phyloP scores from a whole-genome alignment of 2,113 vertebrate species.

The Onychostoma macrolepis region DNA sequence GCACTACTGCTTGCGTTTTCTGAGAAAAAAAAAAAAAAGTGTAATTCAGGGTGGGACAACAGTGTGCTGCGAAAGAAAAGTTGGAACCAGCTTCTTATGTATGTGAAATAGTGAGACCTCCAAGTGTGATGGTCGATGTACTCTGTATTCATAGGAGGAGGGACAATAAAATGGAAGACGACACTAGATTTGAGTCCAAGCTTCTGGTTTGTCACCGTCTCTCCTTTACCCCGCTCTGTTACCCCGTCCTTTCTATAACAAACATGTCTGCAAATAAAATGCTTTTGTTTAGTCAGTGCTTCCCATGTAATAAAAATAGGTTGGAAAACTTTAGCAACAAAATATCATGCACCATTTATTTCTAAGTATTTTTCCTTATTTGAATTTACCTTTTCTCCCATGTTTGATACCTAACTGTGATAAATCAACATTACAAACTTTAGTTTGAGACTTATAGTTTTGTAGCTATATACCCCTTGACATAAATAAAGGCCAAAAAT shows the following conservation, averaged over 20 bases:
- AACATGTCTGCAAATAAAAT: conserved; percentile 66
- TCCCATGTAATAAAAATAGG: background rate
- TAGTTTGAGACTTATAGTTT: too few relatives aligned
- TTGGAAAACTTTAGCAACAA: background rate
- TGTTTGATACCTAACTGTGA: background rate
- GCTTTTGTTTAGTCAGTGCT: background rate
- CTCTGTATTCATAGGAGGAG: conserved; percentile 56
- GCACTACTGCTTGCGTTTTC: conserved; percentile 71
- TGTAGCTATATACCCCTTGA: too few relatives aligned
- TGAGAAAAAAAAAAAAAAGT: conserved; percentile 63
- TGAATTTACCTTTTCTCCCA: background rate
- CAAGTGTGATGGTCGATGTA: conserved; percentile 64
- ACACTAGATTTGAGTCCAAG: conserved; percentile 12
- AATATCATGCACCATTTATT: too few relatives aligned
- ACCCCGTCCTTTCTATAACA: conserved; percentile 70
- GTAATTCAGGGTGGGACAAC: conserved; percentile 68
- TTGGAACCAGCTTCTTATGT: conserved; percentile 66
- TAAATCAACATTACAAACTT: too few relatives aligned
- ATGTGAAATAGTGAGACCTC: conserved; percentile 53
- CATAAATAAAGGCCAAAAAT: too few relatives aligned
- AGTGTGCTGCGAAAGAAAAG: conserved; percentile 71
- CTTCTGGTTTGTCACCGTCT: conserved; percentile 34
- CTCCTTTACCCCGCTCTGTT: conserved; percentile 66
- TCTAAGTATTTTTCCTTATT: too few relatives aligned
- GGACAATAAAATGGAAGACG: conserved; percentile 44